Conservation (phyloP, 2,113 vertebrate species). For the human region DNA sequence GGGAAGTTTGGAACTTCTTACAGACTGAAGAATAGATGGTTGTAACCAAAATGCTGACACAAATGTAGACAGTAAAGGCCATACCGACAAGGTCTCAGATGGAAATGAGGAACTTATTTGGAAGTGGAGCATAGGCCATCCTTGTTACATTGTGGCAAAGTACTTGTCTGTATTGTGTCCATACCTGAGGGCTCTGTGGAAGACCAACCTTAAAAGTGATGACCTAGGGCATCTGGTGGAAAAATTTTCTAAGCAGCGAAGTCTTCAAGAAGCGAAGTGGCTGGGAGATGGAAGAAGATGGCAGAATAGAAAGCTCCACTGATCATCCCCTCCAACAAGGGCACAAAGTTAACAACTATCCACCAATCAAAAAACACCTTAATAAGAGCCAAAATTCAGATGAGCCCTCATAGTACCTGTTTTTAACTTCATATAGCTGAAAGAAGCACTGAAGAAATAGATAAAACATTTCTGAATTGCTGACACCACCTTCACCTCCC, state of each 20-base stretch:
- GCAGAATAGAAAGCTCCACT: no score
- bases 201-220: neutral
- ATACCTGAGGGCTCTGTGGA: neutral
- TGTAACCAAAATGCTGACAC: neutral
- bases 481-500: no score
- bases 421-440: no score
- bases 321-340: no score
- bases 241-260: neutral
- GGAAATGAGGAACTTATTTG: neutral
- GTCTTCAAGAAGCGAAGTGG: no score
- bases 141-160: neutral
- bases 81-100: neutral
- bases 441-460: no score
- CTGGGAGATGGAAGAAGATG: no score
- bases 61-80: neutral
- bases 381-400: no score
- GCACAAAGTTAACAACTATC: no score
- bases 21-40: neutral
- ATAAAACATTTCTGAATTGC: no score
- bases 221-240: neutral
- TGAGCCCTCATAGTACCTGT: no score
- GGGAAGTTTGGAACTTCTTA: neutral
- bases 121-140: neutral
- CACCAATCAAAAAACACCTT: no score
- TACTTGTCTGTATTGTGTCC: neutral